A percentile compares a stretch with the other conserved stretches of the same genome.
Conservation (phyloP, 2,113 vertebrate genomes). For the Sclerurus mexicanus region DNA sequence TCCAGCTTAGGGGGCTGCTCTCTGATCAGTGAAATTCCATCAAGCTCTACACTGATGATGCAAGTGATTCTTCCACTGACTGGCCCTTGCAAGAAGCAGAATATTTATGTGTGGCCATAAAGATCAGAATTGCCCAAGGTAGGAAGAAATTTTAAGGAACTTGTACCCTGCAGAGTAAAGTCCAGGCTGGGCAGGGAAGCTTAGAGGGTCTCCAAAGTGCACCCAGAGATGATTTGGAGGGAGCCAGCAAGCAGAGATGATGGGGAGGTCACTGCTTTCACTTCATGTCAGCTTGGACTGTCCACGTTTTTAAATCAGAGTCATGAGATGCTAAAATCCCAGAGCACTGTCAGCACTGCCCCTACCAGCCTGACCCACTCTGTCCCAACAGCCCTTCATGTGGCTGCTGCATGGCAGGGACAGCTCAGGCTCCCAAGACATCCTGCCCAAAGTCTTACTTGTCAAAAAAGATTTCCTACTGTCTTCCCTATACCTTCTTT, state of each 20-base stretch:
- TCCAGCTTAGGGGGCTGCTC: neutral
- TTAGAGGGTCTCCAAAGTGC: neutral
- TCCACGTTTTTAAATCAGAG: neutral
- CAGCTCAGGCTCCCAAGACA: neutral
- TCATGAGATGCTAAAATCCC: neutral
- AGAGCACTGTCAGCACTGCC: neutral
- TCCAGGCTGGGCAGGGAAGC: neutral
- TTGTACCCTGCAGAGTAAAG: neutral
- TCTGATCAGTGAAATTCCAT: neutral
- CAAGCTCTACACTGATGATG: neutral
- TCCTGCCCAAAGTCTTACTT: neutral
- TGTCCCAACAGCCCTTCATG: neutral
- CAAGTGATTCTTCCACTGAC: neutral
- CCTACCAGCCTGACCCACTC: neutral
- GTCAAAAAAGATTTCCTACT: neutral
- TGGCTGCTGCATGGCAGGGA: accelerated
- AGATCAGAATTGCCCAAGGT: neutral
- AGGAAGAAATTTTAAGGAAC: neutral
- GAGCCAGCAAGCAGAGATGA: neutral
- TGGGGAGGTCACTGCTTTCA: neutral
- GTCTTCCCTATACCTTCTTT: neutral
- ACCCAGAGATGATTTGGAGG: neutral
- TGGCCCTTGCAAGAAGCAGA: neutral
- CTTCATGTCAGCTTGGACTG: neutral
- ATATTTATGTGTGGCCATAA: neutral